A percentile compares a stretch with the other conserved stretches of the same genome.
phyloP scores from a whole-genome alignment of 2,113 vertebrate species.

The Carassius carassius region DNA sequence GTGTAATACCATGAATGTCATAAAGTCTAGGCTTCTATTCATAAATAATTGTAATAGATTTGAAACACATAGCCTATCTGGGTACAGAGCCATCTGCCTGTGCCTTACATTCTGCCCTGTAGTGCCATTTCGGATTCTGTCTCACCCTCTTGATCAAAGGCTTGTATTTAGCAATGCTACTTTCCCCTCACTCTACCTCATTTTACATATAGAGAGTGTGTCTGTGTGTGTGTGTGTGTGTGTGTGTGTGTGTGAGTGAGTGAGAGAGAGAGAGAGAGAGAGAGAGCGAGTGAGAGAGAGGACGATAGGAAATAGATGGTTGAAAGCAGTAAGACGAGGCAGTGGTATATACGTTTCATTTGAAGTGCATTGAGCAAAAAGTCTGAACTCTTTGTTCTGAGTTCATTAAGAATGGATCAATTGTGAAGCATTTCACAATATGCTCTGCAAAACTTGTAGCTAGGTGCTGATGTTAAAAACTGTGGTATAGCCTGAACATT shows the following conservation, averaged over 20 bases:
- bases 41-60: constrained; percentile 41
- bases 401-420: not conserved
- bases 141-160: constrained; percentile 53
- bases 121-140: constrained; percentile 36
- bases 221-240: too few species aligned
- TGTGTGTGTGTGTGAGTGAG: too few species aligned
- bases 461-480: not conserved
- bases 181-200: not conserved
- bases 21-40: too few species aligned
- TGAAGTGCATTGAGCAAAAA: constrained; percentile 4
- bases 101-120: constrained; percentile 20
- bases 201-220: not conserved
- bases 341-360: constrained; percentile 6
- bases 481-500: not conserved
- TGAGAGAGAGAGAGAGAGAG: too few species aligned
- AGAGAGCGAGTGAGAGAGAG: too few species aligned
- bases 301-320: not conserved
- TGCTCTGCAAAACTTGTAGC: not conserved
- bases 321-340: not conserved
- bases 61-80: constrained; percentile 22
- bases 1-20: too few species aligned
- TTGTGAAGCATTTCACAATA: not conserved
- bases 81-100: not conserved
- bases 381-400: not conserved
- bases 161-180: constrained; percentile 54